phyloP scores from a whole-genome alignment of 2,113 vertebrate species.

The Lota lota region DNA sequence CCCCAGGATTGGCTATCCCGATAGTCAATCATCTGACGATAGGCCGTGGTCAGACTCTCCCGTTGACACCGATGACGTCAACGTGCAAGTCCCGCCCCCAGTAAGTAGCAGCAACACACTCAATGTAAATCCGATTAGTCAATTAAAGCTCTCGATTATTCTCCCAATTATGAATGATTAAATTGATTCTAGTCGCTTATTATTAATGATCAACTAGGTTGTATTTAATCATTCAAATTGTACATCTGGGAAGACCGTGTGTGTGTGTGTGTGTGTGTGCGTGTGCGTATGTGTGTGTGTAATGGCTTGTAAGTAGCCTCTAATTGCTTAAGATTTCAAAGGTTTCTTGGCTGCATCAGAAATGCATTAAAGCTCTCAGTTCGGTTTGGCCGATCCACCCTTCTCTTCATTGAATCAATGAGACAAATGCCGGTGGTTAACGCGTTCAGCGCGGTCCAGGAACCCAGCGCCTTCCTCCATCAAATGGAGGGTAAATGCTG shows the following conservation, averaged over 20 bases:
- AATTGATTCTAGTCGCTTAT: not conserved
- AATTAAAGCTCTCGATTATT: not conserved
- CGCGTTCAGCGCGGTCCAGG: too few relatives aligned
- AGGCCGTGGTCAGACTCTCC: conserved; percentile 73
- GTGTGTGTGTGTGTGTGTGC: too few relatives aligned
- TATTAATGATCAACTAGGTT: not conserved
- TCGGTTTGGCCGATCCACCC: too few relatives aligned
- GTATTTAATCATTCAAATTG: too few relatives aligned
- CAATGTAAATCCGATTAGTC: too few relatives aligned
- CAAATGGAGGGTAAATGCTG: too few relatives aligned
- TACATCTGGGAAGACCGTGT: too few relatives aligned
- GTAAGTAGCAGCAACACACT: conserved; percentile 67
- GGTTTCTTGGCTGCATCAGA: conserved; percentile 4
- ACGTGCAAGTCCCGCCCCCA: conserved; percentile 78
- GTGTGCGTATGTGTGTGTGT: too few relatives aligned
- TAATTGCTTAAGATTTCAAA: conserved; percentile 17
- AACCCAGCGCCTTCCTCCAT: too few relatives aligned
- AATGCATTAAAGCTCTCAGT: too few relatives aligned
- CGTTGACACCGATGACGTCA: conserved; percentile 79
- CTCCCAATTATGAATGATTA: not conserved
- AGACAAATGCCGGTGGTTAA: too few relatives aligned
- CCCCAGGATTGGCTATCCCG: conserved; percentile 76
- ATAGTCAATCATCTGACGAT: conserved; percentile 74
- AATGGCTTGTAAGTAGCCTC: conserved; percentile 5
- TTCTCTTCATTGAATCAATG: too few relatives aligned